Base-by-base conservation (phyloP, 2,113 vertebrate species). In the Cromileptes altivelis region DNA sequence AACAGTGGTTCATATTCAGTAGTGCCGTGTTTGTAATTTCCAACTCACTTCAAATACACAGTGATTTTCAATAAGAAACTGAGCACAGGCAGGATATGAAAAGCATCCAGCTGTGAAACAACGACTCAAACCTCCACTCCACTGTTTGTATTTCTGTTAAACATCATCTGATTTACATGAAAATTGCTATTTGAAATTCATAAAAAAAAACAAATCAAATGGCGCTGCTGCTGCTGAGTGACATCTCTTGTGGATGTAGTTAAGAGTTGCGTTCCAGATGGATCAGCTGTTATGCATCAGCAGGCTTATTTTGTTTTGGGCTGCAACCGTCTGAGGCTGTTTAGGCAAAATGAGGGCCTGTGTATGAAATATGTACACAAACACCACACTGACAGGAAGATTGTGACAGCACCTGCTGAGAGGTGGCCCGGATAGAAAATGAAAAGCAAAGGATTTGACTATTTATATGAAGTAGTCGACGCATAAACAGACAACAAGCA, bases 331-430 rank as follows among this genome's bases (percentile, higher is more conserved):
- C 80, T 88, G 64, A 65, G 77, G 78, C 71, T 85, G 74, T 92
- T 90, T 88, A 90, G 65, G 13, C 37, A 11, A 58, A 55, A 52
- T 21, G 13, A 70, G 57, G 71, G 21, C 53, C 77, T 71, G 88
- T 84, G 81, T 75, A 56, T 81, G 78, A 87, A 84, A 81, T 55
- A 50, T 45, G 77, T 71, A 87, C 84, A 88, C 80, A 78, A 63
- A 88, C 71, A 33, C 1, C 50, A 15, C 50, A 23, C 65, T 64
- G 84, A 84, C 86, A 78, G 85, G 83, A 85, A 78, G 79, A 67
- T 25, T 64, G 72, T 83, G 90, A 84, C 70, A 37, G 91, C 84
- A 89, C 89, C 87, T 87, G 85, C 86, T 79, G 87, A 80, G 85
- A 70, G 19, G 70, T 42, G 19, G 72, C 63, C 45, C 3, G 15